These are phyloP conservation scores for Ricordea florida DNA, from an alignment of 92 coral and sea anemone species.

Conservation along the genomic window DNA sequence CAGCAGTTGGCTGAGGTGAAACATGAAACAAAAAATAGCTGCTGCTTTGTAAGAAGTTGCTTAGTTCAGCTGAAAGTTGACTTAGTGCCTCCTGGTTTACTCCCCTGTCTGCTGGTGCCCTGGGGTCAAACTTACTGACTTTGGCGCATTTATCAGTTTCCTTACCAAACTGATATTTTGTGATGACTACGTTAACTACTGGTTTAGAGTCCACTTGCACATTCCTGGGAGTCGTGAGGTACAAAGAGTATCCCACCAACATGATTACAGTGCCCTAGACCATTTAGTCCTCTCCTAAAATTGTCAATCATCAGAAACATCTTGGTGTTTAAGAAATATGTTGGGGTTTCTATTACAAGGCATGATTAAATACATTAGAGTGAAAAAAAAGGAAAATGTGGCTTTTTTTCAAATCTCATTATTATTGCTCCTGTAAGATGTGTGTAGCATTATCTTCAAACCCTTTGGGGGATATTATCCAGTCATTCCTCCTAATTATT, in stretches of 20 bases:
- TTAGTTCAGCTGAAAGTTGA: conserved; percentile 24
- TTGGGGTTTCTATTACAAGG: background rate
- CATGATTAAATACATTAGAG: background rate
- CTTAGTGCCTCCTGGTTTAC: conserved; percentile 20
- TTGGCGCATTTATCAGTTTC: conserved; percentile 24
- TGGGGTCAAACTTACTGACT: conserved; percentile 46
- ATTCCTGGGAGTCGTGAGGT: conserved; percentile 35
- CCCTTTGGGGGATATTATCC: background rate
- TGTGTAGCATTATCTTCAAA: background rate
- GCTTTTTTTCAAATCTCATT: background rate
- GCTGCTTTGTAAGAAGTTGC: conserved; percentile 31
- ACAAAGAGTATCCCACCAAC: conserved; percentile 43
- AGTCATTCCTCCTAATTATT: background rate
- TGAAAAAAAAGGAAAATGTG: background rate
- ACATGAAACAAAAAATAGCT: conserved; percentile 18
- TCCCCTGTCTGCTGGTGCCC: conserved; percentile 56
- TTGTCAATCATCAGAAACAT: background rate
- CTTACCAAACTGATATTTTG: conserved; percentile 45
- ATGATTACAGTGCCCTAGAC: conserved; percentile 50
- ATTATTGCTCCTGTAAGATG: conserved; percentile 6
- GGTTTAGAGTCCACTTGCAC: conserved; percentile 57
- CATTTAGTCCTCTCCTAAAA: conserved; percentile 49
- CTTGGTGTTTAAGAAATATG: background rate
- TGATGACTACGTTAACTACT: conserved; percentile 33
- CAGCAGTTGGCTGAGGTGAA: conserved; percentile 9